Conservation (phyloP, 1,140 invertebrate species). For the Cylas formicarius region DNA sequence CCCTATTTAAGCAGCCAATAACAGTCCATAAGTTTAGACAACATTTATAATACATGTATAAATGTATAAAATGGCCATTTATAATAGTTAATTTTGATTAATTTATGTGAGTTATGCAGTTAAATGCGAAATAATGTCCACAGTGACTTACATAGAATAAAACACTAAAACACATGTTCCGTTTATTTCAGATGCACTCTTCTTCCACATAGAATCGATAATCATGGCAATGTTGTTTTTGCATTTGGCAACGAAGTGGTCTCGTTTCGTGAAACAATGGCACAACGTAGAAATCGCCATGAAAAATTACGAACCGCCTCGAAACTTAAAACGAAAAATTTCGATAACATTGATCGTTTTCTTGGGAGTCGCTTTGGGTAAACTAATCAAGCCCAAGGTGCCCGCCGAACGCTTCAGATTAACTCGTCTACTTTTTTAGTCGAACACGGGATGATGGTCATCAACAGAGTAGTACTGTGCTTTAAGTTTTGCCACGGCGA, state of each 20-base stretch:
- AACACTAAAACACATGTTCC: background rate
- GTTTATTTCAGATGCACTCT: constrained; percentile 1
- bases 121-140: constrained; percentile 5
- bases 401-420: too few relatives aligned
- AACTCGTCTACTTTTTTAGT: constrained; percentile 7
- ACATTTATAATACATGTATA: too few relatives aligned
- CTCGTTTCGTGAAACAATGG: constrained; percentile 14
- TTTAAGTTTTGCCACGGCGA: too few relatives aligned
- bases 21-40: too few relatives aligned
- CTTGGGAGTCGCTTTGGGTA: constrained; percentile 9
- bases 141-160: background rate
- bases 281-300: constrained; percentile 5
- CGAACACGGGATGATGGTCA: background rate
- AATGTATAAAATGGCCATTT: too few relatives aligned
- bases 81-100: too few relatives aligned
- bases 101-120: too few relatives aligned
- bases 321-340: constrained; percentile 5
- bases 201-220: background rate
- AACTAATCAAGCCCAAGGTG: too few relatives aligned
- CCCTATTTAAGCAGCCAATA: too few relatives aligned
- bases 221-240: background rate
- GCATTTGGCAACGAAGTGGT: constrained; percentile 9
- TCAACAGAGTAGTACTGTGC: too few relatives aligned
- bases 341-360: constrained; percentile 3
- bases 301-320: constrained; percentile 1